Percentiles rank a stretch among this genome's conserved stretches.
Evolutionary conservation across 2,797 vertebrate genomes (phyloP).

Genomic region (Sebastes itinus): DNA sequence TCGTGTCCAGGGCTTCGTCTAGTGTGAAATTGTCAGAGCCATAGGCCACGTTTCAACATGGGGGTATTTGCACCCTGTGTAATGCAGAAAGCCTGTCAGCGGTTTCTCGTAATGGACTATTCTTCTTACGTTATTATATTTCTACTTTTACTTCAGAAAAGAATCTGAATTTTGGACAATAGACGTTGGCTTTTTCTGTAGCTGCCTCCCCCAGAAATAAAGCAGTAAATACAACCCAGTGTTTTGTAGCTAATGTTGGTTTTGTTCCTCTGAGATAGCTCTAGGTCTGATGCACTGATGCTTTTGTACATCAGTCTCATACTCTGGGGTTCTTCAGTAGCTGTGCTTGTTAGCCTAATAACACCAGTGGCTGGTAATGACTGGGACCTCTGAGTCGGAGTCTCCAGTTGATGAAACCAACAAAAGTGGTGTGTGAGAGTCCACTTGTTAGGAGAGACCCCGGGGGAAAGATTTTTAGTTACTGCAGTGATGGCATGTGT

Average conservation of each 20-base stretch:
- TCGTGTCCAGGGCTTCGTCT: constrained; percentile 51
- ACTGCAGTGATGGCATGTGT: constrained; percentile 56
- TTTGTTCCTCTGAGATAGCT: constrained; percentile 21
- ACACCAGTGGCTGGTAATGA: constrained; percentile 53
- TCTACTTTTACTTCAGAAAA: background rate
- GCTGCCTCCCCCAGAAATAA: constrained; percentile 13
- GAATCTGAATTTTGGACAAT: background rate
- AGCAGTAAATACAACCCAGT: constrained; percentile 19
- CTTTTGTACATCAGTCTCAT: constrained; percentile 34
- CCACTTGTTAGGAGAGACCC: constrained; percentile 57
- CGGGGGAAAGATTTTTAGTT: constrained; percentile 41
- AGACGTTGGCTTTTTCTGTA: background rate
- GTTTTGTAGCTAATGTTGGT: constrained; percentile 26
- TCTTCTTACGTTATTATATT: background rate
- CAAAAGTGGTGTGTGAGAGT: constrained; percentile 37
- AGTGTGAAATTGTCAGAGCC: constrained; percentile 65
- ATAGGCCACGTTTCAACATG: constrained; percentile 46
- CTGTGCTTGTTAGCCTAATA: constrained; percentile 55
- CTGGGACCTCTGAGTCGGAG: constrained; percentile 25
- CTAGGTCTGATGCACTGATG: constrained; percentile 18
- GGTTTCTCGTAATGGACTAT: background rate
- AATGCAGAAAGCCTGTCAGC: constrained; percentile 16
- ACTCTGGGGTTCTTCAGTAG: constrained; percentile 18
- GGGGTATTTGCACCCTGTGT: background rate
- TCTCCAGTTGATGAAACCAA: constrained; percentile 45